These are phyloP conservation scores for Oncopeltus fasciatus DNA, from an alignment of 1,140 invertebrate species.

Conservation along the genomic window DNA sequence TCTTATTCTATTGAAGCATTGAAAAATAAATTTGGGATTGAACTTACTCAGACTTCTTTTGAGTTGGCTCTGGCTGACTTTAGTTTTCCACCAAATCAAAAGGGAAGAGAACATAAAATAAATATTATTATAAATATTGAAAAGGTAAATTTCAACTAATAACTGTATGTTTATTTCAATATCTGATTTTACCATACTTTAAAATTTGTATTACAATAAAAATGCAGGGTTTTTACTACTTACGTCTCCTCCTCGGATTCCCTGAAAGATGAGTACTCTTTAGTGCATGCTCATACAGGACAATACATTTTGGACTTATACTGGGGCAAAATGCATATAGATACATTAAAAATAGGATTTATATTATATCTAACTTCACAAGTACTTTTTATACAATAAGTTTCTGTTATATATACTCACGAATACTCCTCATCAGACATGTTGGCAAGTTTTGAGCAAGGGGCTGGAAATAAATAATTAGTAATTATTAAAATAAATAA, in stretches of 20 bases:
- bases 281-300: slow-evolving; percentile 1
- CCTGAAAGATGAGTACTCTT: slow-evolving; percentile 17
- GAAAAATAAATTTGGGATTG: neutral
- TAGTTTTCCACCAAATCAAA: slow-evolving; percentile 16
- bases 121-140: neutral
- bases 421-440: slow-evolving; percentile 24
- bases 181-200: neutral
- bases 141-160: neutral
- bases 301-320: neutral
- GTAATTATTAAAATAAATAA: neutral
- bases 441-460: slow-evolving; percentile 12
- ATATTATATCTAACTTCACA: neutral
- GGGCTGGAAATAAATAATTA: neutral
- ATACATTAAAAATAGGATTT: slow-evolving; percentile 4
- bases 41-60: slow-evolving; percentile 26
- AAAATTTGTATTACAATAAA: neutral
- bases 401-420: slow-evolving; percentile 16
- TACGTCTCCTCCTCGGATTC: slow-evolving; percentile 26
- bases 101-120: slow-evolving; percentile 11
- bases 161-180: neutral
- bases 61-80: slow-evolving; percentile 22
- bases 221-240: slow-evolving; percentile 18
- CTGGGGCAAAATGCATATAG: neutral
- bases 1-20: neutral
- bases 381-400: neutral